A percentile compares a stretch with the other conserved stretches of the same genome.
These are phyloP conservation scores for Tachina lurida DNA, from an alignment of 2,888 invertebrate genomes.

Conservation along the genomic window DNA sequence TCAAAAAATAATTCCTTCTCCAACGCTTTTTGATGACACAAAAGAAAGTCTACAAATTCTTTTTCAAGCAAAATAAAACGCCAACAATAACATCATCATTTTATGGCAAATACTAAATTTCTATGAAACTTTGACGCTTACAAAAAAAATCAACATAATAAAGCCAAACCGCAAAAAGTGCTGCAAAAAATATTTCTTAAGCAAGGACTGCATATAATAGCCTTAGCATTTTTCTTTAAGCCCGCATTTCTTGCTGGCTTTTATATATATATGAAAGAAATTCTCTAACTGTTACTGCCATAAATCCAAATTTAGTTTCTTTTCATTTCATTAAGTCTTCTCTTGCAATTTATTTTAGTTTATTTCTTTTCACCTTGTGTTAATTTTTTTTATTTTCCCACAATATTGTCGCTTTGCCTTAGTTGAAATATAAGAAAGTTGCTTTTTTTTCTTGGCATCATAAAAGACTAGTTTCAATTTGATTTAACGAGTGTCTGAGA, in stretches of 20 bases:
- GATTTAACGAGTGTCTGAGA: constrained; percentile 25
- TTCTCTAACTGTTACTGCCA: constrained; percentile 56
- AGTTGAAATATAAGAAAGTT: background rate
- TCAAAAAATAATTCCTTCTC: constrained; percentile 50
- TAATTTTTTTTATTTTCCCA: background rate
- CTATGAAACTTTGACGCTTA: constrained; percentile 17
- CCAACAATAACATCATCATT: constrained; percentile 49
- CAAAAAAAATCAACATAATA: constrained; percentile 41
- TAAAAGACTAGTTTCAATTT: constrained; percentile 36
- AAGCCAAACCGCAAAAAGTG: background rate
- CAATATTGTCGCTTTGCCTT: background rate
- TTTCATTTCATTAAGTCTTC: constrained; percentile 69
- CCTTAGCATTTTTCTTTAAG: constrained; percentile 51
- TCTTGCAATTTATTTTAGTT: constrained; percentile 62
- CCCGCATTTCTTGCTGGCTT: background rate
- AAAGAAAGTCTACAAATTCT: constrained; percentile 22
- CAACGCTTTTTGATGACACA: constrained; percentile 37
- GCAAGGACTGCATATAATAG: constrained; percentile 66
- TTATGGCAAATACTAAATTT: constrained; percentile 42
- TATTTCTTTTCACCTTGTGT: constrained; percentile 54
- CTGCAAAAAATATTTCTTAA: constrained; percentile 6
- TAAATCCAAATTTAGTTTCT: constrained; percentile 72
- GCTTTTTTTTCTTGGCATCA: background rate
- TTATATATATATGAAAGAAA: background rate
- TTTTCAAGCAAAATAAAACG: background rate